Conservation (phyloP, 1,140 invertebrate genomes). For the Heliothis subflexa region DNA sequence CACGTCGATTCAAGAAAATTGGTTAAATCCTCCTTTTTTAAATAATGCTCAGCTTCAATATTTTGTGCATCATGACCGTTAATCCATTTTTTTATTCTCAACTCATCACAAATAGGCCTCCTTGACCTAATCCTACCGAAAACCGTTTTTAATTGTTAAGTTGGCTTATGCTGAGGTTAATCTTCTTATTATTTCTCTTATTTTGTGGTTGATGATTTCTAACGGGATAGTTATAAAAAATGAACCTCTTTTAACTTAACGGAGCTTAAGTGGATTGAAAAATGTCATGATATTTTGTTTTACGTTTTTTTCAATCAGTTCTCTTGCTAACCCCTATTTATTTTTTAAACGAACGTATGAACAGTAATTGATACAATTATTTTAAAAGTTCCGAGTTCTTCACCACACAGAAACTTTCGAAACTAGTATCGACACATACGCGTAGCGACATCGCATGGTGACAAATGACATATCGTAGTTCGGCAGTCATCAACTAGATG, state of each 20-base stretch:
- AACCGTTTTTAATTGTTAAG: not conserved
- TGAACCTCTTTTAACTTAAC: not conserved
- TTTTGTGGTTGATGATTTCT: not conserved
- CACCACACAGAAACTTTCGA: not conserved
- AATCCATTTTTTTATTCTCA: not conserved
- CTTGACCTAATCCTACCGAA: not conserved
- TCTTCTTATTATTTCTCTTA: not conserved
- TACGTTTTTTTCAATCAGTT: too few relatives aligned
- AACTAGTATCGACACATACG: constrained; percentile 52
- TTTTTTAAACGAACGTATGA: not conserved
- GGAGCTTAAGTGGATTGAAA: not conserved
- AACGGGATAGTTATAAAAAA: not conserved
- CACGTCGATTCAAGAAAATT: constrained; percentile 45
- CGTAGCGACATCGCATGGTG: constrained; percentile 80
- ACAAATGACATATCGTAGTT: constrained; percentile 75
- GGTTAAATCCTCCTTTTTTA: constrained; percentile 20
- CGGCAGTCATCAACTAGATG: constrained; percentile 67
- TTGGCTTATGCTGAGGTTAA: constrained; percentile 4
- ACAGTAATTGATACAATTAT: too few relatives aligned
- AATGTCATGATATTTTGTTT: not conserved
- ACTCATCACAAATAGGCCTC: not conserved
- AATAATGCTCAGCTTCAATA: constrained; percentile 4
- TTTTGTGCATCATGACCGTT: constrained; percentile 2
- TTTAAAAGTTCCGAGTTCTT: not conserved
- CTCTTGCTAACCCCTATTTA: too few relatives aligned